Base-by-base conservation (phyloP, 2,797 vertebrate genomes). In the Sphenopsis melanotis region DNA sequence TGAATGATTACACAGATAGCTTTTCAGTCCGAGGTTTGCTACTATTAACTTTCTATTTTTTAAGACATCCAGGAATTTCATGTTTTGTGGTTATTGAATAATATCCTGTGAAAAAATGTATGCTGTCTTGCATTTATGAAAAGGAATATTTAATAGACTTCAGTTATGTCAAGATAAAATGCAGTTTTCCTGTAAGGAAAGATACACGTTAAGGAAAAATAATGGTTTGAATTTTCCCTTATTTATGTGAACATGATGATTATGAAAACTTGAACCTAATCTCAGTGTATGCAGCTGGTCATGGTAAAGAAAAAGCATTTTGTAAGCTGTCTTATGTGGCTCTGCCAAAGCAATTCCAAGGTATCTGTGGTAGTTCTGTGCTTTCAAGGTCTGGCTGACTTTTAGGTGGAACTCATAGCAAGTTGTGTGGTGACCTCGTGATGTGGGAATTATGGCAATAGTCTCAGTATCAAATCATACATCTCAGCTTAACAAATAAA, bases 1-100 rank as follows among this genome's bases (percentile, higher is more conserved):
- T 92, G 91, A 96, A 93, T 94, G 83, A 93, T 96, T 96, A 89
- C 37, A 87, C 36, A 86, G 74, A 74, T 49, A 95, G 27, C n/a
- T 83, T 77, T 80, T 61, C 65, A 69, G 42, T 69, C 16, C 0
- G 0, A 78, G 23, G 18, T 75, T 93, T 91, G 47, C 42, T 81
- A 37, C 57, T 69, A 63, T 60, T 92, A 91, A 36, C 29, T 56
- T 81, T 49, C 71, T 70, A 14, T 34, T 86, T 89, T 76, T 89
- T 37, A 59, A 89, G 55, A 65, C 15, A 81, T 72, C 18, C 50
- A 89, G 60, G 86, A 94, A 78, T 52, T 42, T 29, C 72, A 4
- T 75, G n/a, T 61, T 80, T 87, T 47, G 15, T 87, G 30, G 39
- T 69, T 69, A 55, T 52, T 91, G 53, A 93, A 76, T 80, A 89